phyloP scores from a whole-genome alignment of 2,888 invertebrate genomes.

The Eupithecia vulgata region DNA sequence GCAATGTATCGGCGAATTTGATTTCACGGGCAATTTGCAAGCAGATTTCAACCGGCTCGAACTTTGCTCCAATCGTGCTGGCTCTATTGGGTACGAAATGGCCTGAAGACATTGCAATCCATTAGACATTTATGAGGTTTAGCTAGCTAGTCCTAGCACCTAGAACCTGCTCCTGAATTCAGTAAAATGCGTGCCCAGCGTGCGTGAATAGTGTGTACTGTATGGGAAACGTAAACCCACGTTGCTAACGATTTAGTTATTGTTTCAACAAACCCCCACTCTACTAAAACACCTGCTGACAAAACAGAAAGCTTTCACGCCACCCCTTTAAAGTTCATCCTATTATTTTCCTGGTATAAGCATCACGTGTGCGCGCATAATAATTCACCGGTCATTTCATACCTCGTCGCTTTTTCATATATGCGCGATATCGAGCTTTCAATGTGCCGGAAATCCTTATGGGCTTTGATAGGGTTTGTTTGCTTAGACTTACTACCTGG shows the following conservation, averaged over 20 bases:
- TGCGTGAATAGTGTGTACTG: too few species aligned
- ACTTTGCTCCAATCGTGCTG: conserved; percentile 17
- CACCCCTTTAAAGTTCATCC: conserved; percentile 11
- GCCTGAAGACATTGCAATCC: background rate
- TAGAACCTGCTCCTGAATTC: too few species aligned
- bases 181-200: too few species aligned
- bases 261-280: background rate
- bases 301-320: conserved; percentile 15
- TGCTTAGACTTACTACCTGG: background rate
- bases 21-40: conserved; percentile 38
- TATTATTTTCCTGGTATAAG: conserved; percentile 10
- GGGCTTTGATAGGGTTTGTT: conserved; percentile 16
- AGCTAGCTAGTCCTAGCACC: too few species aligned
- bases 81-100: background rate
- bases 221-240: too few species aligned
- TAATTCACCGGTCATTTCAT: conserved; percentile 38
- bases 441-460: conserved; percentile 24
- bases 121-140: background rate
- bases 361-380: conserved; percentile 42
- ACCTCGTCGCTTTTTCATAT: conserved; percentile 38
- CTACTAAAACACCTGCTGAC: background rate
- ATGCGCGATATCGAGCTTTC: conserved; percentile 20
- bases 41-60: conserved; percentile 28
- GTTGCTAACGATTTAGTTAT: background rate
- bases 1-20: conserved; percentile 28